Percentiles rank a stretch among this genome's conserved stretches.
These are phyloP conservation scores for Formicarius rufipectus DNA, from an alignment of 2,113 vertebrate species.

Conservation along the genomic window DNA sequence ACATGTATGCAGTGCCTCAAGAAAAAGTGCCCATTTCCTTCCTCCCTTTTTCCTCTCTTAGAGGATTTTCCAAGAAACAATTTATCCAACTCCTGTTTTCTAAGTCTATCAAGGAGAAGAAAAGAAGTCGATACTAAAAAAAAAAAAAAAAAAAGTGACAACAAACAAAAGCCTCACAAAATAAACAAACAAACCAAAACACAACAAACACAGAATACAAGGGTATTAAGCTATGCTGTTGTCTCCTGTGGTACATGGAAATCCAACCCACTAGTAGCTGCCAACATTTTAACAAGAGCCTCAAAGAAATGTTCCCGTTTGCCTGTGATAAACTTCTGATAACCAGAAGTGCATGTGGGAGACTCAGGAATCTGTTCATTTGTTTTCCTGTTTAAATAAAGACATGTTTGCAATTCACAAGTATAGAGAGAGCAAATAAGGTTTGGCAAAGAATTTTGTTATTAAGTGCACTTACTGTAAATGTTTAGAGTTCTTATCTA, in stretches of 20 bases:
- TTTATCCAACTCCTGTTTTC: not conserved
- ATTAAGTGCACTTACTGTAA: slow-evolving; percentile 59
- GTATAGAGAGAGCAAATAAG: not conserved
- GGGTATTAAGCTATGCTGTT: not conserved
- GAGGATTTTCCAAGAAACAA: not conserved
- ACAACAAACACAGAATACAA: not conserved
- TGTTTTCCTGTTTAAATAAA: slow-evolving; percentile 38
- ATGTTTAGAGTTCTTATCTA: slow-evolving; percentile 41
- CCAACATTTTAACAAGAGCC: not conserved
- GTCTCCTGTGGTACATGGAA: not conserved
- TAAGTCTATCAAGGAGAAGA: not conserved
- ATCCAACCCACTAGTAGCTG: not conserved
- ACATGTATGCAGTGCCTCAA: not conserved
- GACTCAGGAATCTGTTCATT: slow-evolving; percentile 43
- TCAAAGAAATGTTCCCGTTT: not conserved
- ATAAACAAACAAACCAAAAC: not conserved
- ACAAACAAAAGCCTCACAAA: not conserved
- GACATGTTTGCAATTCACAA: slow-evolving; percentile 1
- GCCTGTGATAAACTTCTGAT: slow-evolving; percentile 47
- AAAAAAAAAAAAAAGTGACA: not conserved
- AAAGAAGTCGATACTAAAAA: not conserved
- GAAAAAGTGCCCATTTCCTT: not conserved
- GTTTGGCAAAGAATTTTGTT: slow-evolving; percentile 17
- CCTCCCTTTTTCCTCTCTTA: not conserved
- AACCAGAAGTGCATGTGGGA: slow-evolving; percentile 41